These are phyloP conservation scores for Phylloscopus trochiloides DNA, from an alignment of 2,113 vertebrate genomes.

Conservation along the genomic window DNA sequence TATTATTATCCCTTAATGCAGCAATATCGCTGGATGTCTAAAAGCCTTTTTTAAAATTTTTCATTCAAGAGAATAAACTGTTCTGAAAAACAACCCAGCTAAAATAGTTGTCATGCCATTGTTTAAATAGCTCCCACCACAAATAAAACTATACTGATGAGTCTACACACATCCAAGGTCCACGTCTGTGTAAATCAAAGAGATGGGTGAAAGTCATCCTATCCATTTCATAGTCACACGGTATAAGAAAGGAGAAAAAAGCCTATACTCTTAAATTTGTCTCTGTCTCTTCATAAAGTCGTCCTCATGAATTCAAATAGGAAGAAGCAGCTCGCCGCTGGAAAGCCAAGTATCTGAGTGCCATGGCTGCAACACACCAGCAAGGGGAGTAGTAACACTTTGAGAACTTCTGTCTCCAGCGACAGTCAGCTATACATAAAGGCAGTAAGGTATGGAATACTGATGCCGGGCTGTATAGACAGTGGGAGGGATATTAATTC, in stretches of 20 bases:
- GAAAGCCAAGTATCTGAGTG: background rate
- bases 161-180: background rate
- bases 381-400: conserved; percentile 80
- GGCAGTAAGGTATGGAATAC: background rate
- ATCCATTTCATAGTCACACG: background rate
- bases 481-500: conserved; percentile 36
- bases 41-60: background rate
- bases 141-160: background rate
- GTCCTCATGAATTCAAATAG: background rate
- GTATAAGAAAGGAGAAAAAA: background rate
- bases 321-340: background rate
- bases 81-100: background rate
- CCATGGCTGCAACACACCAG: conserved; percentile 66
- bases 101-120: background rate
- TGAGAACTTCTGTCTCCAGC: conserved; percentile 20
- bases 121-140: background rate
- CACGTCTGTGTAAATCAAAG: rapidly evolving
- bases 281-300: background rate
- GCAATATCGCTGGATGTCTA: background rate
- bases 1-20: background rate
- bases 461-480: background rate
- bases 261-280: background rate
- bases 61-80: background rate
- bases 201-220: background rate
- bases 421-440: background rate